Evolutionary conservation across 2,797 vertebrate species (phyloP), one percentile per base, ranked within the genome.

Genomic region (Anguilla pacifica): DNA sequence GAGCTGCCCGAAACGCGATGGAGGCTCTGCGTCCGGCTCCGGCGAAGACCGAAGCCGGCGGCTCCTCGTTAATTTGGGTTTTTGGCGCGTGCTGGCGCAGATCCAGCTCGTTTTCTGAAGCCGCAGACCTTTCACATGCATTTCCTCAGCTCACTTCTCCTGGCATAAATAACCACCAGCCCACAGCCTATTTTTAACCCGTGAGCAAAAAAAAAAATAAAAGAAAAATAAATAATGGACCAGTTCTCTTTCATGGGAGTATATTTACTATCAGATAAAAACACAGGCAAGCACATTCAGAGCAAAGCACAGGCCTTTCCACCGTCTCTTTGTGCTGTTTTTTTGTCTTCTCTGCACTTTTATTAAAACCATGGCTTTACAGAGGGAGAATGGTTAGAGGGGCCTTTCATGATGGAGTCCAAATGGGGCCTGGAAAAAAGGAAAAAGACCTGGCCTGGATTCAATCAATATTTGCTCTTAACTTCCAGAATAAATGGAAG

Each of bases 31-130:
- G 85, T 67, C 85, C 53, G 86, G 90, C 88, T 85, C 35, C 88
- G 11, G 83, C n/a, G 2, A 85, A 61, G 85, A 57, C 82, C 67
- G 46, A 82, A 88, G 87, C 67, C 85, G 85, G 74, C 86, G 83
- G 83, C 87, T 90, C 81, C 87, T 64, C 43, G 53, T 87, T 89
- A 85, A 72, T 85, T 85, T 86, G 53, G 84, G 81, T 72, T 55
- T 86, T 88, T 59, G 84, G 74, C 39, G 19, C 53, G 31, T 11
- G 49, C 31, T 85, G 85, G 72, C 72, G 79, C 79, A 85, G 39
- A 1, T 81, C 31, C 55, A 85, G 22, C 19, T 46, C 67, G 35
- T 67, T 17, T 46, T 53, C 17, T 15, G 85, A 89, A 85, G 22
- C 61, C 6, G 57, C 25, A 49, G 85, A 88, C 87, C 64, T 86